Evolutionary conservation across 1,140 invertebrate species (phyloP), one percentile per base, ranked within the genome.

Genomic region (Sycobia sp.): DNA sequence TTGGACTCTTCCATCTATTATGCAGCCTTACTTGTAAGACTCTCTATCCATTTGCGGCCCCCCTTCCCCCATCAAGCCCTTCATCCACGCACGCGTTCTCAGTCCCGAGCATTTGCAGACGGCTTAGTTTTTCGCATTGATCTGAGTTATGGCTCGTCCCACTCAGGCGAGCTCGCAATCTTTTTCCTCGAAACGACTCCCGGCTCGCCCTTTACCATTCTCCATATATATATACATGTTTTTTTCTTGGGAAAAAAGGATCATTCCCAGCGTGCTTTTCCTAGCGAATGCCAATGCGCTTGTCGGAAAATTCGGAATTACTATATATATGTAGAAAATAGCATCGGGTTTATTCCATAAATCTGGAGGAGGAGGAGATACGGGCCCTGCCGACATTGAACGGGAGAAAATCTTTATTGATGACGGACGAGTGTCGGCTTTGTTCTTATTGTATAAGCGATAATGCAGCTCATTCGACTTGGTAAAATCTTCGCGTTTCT

Each of bases 81-180:
- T 43, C 39, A 7, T 43, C n/a, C 18, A n/a, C n/a, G n/a, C n/a
- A n/a, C n/a, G n/a, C n/a, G n/a, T n/a, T n/a, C n/a, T n/a, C n/a
- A n/a, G n/a, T n/a, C n/a, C n/a, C 18, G 7, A 4, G 23, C 20
- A n/a, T 27, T 44, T 29, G 9, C 51, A 61, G 49, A 29, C 2
- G 34, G 16, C 39, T 22, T 38, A 23, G 44, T 34, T 68, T 68
- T 68, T 68, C 55, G 66, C 67, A 59, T 59, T 66, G 60, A 68
- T 62, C 67, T 66, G 63, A 65, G 55, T 63, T 62, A 68, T 65
- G 58, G 67, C 49, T 65, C 49, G 62, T 54, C 55, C 59, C 55
- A 68, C 67, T 68, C 55, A 65, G 54, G 46, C n/a, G n/a, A n/a
- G n/a, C n/a, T n/a, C n/a, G n/a, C 36, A 41, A 56, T 58, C 59